Evolutionary conservation across 2,797 vertebrate species (phyloP).

Genomic region (Etheostoma perlongum): DNA sequence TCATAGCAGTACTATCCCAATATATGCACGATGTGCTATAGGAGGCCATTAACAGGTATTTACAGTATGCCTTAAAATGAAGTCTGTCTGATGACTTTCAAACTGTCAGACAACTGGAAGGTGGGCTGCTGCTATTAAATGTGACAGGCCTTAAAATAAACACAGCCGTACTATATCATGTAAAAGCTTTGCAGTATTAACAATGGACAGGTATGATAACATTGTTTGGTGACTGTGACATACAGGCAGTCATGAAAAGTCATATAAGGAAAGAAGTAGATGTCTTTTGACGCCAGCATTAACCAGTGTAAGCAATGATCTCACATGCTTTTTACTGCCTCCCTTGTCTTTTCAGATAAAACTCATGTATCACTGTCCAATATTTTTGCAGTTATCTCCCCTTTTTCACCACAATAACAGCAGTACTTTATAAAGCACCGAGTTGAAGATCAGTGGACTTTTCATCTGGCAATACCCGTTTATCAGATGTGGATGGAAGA

Average conservation of each 20-base stretch:
- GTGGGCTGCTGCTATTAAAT: conserved; percentile 66
- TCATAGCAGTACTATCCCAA: conserved; percentile 43
- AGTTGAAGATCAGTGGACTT: conserved; percentile 54
- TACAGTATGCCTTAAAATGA: conserved; percentile 69
- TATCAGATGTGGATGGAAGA: conserved; percentile 65
- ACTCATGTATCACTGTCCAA: conserved; percentile 41
- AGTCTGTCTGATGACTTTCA: conserved; percentile 60
- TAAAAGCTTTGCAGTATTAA: conserved; percentile 68
- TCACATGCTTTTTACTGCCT: conserved; percentile 41
- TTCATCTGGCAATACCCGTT: conserved; percentile 51
- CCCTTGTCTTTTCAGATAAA: conserved; percentile 56
- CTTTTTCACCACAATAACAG: conserved; percentile 35
- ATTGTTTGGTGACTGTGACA: conserved; percentile 71
- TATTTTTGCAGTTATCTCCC: conserved; percentile 24
- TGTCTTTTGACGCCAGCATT: conserved; percentile 39
- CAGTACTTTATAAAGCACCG: conserved; percentile 31
- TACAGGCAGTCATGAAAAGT: conserved; percentile 53
- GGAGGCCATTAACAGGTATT: conserved; percentile 65
- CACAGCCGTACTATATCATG: conserved; percentile 59
- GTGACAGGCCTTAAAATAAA: conserved; percentile 76
- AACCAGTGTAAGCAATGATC: conserved; percentile 56
- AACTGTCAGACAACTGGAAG: conserved; percentile 58
- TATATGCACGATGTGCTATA: conserved; percentile 18
- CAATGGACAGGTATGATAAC: conserved; percentile 69
- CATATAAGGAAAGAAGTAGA: conserved; percentile 54